Conservation (phyloP, 1,140 invertebrate genomes). For the Andrena cerasifolii region DNA sequence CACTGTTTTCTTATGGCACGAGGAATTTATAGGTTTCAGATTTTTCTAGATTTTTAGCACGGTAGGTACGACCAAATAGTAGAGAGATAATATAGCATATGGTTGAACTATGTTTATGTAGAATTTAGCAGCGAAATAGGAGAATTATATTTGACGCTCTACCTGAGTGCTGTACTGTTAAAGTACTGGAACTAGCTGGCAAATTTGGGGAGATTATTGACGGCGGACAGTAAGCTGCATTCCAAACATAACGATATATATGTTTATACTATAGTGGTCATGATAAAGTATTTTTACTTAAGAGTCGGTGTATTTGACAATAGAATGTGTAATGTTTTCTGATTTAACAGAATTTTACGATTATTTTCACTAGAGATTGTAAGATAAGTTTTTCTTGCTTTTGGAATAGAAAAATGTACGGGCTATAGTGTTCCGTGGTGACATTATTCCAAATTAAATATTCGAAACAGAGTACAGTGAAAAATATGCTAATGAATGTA, state of each 20-base stretch:
- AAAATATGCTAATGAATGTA: no score
- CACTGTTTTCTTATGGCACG: no score
- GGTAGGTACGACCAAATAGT: no score
- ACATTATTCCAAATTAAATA: background rate
- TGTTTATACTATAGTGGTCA: background rate
- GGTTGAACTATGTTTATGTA: no score
- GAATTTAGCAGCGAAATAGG: background rate
- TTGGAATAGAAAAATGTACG: no score
- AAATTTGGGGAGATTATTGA: constrained; percentile 85
- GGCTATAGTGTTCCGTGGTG: no score
- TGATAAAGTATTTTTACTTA: background rate
- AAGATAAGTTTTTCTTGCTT: no score
- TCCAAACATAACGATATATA: constrained; percentile 57
- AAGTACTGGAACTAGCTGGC: constrained; percentile 85
- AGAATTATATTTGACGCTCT: constrained; percentile 60
- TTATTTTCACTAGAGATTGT: no score
- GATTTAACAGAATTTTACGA: no score
- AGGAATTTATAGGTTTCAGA: no score
- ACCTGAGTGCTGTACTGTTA: constrained; percentile 86
- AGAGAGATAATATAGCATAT: no score
- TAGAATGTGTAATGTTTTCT: background rate
- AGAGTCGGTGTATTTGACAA: background rate
- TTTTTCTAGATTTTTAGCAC: no score
- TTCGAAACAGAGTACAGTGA: background rate
- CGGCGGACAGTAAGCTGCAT: constrained; percentile 85